Percentiles rank a stretch among this genome's conserved stretches.
Conservation (phyloP, 2,113 vertebrate genomes). For the Leptosomus discolor region DNA sequence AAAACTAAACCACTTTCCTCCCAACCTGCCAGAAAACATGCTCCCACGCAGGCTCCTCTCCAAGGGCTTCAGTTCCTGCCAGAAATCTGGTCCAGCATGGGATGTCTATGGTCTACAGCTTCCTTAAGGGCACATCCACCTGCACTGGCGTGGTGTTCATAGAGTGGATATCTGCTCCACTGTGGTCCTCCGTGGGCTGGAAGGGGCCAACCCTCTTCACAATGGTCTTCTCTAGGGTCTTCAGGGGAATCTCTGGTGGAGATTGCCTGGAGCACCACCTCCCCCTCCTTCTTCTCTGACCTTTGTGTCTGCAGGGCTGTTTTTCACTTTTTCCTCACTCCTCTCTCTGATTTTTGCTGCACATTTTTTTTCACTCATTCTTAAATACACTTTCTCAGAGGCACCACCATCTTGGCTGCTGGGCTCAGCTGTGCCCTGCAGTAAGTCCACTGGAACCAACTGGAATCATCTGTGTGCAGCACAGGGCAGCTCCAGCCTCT, state of each 20-base stretch:
- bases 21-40: not conserved
- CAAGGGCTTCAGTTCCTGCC: not conserved
- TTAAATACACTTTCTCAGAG: not conserved
- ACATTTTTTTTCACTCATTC: not conserved
- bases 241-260: not conserved
- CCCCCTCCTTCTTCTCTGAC: not conserved
- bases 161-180: not conserved
- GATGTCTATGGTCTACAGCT: not conserved
- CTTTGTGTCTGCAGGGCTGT: not conserved
- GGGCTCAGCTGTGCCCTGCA: not conserved
- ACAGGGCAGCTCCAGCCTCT: rapidly evolving
- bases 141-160: not conserved
- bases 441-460: rapidly evolving
- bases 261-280: not conserved
- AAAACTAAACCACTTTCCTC: not conserved
- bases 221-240: not conserved
- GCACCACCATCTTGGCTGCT: rapidly evolving
- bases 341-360: not conserved
- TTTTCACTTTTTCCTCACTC: not conserved
- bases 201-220: not conserved
- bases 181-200: not conserved
- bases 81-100: not conserved
- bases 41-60: not conserved
- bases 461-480: rapidly evolving
- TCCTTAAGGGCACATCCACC: not conserved